Evolutionary conservation across 2,797 vertebrate species (phyloP).

Genomic region (Betta splendens): DNA sequence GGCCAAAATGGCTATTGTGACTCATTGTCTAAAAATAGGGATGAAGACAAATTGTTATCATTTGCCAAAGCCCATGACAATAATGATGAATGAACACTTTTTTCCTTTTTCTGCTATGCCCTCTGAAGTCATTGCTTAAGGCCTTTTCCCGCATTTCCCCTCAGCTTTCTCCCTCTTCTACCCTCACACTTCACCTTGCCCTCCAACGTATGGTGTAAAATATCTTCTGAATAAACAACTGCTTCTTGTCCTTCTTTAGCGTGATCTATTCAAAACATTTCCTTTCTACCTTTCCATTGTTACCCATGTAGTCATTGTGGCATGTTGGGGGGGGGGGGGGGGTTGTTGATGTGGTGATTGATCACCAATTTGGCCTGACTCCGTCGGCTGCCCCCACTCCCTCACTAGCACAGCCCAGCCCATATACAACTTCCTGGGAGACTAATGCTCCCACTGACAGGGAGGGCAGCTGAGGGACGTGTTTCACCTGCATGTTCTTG

Average conservation of each 20-base stretch:
- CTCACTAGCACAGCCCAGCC: conserved; percentile 77
- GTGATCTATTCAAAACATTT: conserved; percentile 1
- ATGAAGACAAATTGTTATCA: conserved; percentile 99
- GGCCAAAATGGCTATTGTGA: conserved; percentile 97
- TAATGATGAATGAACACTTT: conserved; percentile 99
- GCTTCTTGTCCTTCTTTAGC: conserved; percentile 6
- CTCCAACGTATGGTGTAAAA: conserved; percentile 28
- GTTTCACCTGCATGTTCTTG: conserved; percentile 89
- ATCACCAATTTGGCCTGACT: conserved; percentile 98
- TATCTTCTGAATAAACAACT: conserved; percentile 41
- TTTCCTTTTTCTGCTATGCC: conserved; percentile 81
- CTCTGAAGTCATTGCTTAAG: conserved; percentile 99
- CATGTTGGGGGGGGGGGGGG: conserved; percentile 24
- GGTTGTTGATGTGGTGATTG: conserved; percentile 93
- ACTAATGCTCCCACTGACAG: conserved; percentile 92
- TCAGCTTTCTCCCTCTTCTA: conserved; percentile 44
- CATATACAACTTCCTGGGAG: conserved; percentile 89
- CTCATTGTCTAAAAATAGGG: conserved; percentile 99
- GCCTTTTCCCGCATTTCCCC: conserved; percentile 83
- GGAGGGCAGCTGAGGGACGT: conserved; percentile 91
- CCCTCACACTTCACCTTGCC: conserved; percentile 26
- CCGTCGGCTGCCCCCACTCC: conserved; percentile 74
- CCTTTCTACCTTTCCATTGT: conserved; percentile 36
- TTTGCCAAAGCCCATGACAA: conserved; percentile 99
- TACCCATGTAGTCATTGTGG: conserved; percentile 85